These are phyloP conservation scores for Falco columbarius DNA, from an alignment of 2,797 vertebrate genomes.

Conservation along the genomic window DNA sequence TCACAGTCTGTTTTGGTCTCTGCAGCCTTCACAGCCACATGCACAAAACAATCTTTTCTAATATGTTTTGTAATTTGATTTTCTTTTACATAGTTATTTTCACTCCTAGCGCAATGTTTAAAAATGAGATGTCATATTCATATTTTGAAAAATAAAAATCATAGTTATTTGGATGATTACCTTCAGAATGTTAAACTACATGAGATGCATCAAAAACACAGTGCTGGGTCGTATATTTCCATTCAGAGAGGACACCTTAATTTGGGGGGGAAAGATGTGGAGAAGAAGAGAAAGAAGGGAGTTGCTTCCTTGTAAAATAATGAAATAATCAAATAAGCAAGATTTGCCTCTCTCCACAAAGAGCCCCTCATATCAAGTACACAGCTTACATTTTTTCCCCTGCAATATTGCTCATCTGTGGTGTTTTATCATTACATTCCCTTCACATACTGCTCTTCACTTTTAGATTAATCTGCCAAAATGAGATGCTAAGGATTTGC, in stretches of 20 bases:
- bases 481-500: conserved; percentile 87
- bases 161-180: conserved; percentile 41
- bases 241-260: not conserved
- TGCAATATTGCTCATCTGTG: conserved; percentile 66
- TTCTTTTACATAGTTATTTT: conserved; percentile 32
- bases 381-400: conserved; percentile 25
- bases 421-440: conserved; percentile 77
- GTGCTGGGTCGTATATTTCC: not conserved
- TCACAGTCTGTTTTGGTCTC: not conserved
- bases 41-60: not conserved
- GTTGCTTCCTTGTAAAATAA: conserved; percentile 24
- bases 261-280: not conserved
- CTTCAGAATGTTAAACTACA: conserved; percentile 18
- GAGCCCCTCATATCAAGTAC: conserved; percentile 9
- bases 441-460: conserved; percentile 77
- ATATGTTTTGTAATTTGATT: conserved; percentile 47
- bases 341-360: conserved; percentile 51
- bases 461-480: conserved; percentile 84
- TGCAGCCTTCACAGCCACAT: not conserved
- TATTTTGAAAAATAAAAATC: conserved; percentile 46
- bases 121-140: conserved; percentile 41
- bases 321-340: conserved; percentile 58
- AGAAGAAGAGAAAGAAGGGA: not conserved
- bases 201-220: not conserved
- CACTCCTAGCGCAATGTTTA: not conserved